phyloP scores from a whole-genome alignment of 2,888 invertebrate genomes.

The Drosophila birchii region DNA sequence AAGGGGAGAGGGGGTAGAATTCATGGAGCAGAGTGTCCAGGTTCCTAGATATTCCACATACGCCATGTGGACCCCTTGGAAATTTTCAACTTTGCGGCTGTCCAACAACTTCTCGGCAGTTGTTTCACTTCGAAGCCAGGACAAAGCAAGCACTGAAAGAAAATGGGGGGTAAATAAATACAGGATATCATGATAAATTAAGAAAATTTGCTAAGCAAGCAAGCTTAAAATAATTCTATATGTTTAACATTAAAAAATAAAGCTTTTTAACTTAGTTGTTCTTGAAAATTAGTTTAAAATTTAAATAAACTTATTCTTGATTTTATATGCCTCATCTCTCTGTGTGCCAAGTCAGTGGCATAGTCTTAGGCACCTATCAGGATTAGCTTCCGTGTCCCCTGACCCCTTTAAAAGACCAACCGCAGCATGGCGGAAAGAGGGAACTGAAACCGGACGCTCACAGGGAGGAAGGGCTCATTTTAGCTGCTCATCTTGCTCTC shows the following conservation, averaged over 20 bases:
- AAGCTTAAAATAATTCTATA: not conserved
- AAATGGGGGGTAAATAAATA: not conserved
- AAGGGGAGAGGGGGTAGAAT: not conserved
- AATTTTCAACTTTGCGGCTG: conserved; percentile 41
- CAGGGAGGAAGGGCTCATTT: not conserved
- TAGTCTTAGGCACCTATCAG: not conserved
- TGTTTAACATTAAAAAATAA: no score
- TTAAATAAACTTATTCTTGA: not conserved
- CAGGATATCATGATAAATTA: not conserved
- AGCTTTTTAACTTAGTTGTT: no score
- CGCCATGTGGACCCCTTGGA: conserved; percentile 18
- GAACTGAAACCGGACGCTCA: not conserved
- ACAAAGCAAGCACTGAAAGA: conserved; percentile 29
- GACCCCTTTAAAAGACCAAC: conserved; percentile 20
- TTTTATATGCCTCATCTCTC: not conserved
- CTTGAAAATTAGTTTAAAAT: no score
- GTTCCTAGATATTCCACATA: conserved; percentile 26
- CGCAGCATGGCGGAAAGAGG: not conserved
- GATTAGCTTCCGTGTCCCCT: conserved; percentile 1
- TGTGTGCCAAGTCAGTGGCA: not conserved
- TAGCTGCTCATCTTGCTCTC: conserved; percentile 7
- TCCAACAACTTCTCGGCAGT: conserved; percentile 24
- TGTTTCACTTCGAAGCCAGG: conserved; percentile 21
- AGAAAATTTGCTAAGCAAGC: accelerated
- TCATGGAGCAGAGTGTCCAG: not conserved